phyloP scores from a whole-genome alignment of 2,113 vertebrate genomes.

The Nibea albiflora region DNA sequence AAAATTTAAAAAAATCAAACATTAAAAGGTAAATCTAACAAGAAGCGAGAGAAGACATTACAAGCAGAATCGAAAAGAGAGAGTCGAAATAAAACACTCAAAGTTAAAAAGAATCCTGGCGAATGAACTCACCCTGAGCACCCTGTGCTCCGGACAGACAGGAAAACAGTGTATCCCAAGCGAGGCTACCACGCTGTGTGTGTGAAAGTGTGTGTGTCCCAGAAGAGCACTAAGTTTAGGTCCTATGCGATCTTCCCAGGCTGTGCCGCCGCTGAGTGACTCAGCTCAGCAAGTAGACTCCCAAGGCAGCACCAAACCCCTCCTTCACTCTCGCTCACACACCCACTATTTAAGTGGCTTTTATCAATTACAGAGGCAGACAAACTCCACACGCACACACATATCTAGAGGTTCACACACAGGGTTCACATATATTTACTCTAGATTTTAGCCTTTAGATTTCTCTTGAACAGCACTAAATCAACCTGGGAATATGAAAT shows the following conservation, averaged over 20 bases:
- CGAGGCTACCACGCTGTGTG: constrained; percentile 3
- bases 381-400: background rate
- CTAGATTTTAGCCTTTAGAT: no score
- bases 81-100: background rate
- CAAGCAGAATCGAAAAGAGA: background rate
- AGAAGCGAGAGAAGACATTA: background rate
- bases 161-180: constrained; percentile 31
- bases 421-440: no score
- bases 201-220: constrained; percentile 34
- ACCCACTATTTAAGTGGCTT: constrained; percentile 47
- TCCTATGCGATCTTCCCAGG: constrained; percentile 58
- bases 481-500: background rate
- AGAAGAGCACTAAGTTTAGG: constrained; percentile 45
- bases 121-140: constrained; percentile 53
- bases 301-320: constrained; percentile 43
- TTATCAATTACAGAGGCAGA: constrained; percentile 4
- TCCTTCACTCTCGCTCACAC: constrained; percentile 51
- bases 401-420: background rate
- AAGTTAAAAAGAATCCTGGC: background rate
- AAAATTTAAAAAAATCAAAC: constrained; percentile 1
- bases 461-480: background rate
- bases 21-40: background rate
- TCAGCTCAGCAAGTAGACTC: constrained; percentile 32
- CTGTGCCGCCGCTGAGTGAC: constrained; percentile 41
- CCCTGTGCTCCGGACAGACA: constrained; percentile 24